These are phyloP conservation scores for Chelidonichthys spinosus DNA, from an alignment of 2,797 vertebrate species.

Conservation along the genomic window DNA sequence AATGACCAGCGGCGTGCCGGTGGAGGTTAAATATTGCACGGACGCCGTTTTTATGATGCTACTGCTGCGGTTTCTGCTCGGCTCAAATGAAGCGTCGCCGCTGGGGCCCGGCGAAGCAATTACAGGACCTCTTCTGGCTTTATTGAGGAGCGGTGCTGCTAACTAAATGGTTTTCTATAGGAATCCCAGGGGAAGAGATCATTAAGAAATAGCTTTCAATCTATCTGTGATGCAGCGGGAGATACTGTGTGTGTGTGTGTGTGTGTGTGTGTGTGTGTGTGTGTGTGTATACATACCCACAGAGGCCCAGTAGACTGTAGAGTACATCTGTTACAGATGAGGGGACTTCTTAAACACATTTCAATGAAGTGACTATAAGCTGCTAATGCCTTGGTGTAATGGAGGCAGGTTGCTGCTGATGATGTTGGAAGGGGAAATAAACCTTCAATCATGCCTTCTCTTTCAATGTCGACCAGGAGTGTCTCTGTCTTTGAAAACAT, in stretches of 20 bases:
- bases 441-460: conserved; percentile 46
- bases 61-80: conserved; percentile 41
- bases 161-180: conserved; percentile 74
- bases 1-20: conserved; percentile 1
- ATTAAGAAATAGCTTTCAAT: conserved; percentile 71
- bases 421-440: conserved; percentile 53
- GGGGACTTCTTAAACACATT: conserved; percentile 65
- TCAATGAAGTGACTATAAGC: conserved; percentile 58
- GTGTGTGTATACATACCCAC: conserved; percentile 25
- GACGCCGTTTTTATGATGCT: conserved; percentile 19
- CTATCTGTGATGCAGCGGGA: conserved; percentile 52
- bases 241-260: conserved; percentile 29
- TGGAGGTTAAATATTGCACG: conserved; percentile 60
- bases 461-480: conserved; percentile 29
- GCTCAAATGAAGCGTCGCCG: conserved; percentile 56
- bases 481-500: conserved; percentile 30
- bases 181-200: conserved; percentile 64
- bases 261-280: conserved; percentile 20
- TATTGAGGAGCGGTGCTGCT: conserved; percentile 58
- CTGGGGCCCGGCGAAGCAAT: conserved; percentile 63
- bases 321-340: conserved; percentile 67
- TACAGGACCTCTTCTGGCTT: conserved; percentile 67
- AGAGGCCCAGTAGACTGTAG: conserved; percentile 50
- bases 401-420: conserved; percentile 54
- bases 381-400: conserved; percentile 65